Evolutionary conservation across 2,797 vertebrate species (phyloP).

Genomic region (Chloroceryle inda): DNA sequence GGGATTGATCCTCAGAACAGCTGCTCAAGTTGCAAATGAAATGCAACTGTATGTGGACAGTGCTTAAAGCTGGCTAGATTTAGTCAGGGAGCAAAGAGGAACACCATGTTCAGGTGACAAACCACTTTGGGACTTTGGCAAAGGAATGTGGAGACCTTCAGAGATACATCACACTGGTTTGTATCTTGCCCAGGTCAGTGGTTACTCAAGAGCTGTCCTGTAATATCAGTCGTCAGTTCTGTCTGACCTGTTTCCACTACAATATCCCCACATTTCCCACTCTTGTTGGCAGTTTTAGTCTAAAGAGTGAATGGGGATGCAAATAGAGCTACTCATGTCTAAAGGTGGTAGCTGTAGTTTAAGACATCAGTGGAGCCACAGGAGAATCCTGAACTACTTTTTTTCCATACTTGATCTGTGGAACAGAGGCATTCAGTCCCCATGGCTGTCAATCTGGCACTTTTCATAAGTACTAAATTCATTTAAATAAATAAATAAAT

Average conservation of each 20-base stretch:
- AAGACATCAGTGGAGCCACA: background rate
- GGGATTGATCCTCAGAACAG: background rate
- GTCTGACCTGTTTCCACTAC: background rate
- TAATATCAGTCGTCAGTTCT: background rate
- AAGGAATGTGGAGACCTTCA: background rate
- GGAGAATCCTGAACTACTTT: background rate
- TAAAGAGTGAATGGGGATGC: background rate
- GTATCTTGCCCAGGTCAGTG: background rate
- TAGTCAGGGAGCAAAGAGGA: background rate
- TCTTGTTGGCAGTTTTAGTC: background rate
- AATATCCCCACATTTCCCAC: background rate
- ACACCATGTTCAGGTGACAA: background rate
- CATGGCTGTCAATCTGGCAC: background rate
- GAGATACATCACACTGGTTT: background rate
- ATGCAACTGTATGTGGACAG: background rate
- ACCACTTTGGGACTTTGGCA: background rate
- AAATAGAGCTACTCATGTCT: background rate
- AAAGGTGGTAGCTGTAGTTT: background rate
- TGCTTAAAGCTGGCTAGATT: background rate
- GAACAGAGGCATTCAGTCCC: background rate
- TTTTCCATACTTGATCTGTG: background rate
- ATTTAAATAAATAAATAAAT: constrained; percentile 32
- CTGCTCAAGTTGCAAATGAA: background rate
- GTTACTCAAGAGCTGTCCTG: background rate
- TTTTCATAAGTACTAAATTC: constrained; percentile 29